phyloP scores from a whole-genome alignment of 2,888 invertebrate species.

The Drosophila siamana region DNA sequence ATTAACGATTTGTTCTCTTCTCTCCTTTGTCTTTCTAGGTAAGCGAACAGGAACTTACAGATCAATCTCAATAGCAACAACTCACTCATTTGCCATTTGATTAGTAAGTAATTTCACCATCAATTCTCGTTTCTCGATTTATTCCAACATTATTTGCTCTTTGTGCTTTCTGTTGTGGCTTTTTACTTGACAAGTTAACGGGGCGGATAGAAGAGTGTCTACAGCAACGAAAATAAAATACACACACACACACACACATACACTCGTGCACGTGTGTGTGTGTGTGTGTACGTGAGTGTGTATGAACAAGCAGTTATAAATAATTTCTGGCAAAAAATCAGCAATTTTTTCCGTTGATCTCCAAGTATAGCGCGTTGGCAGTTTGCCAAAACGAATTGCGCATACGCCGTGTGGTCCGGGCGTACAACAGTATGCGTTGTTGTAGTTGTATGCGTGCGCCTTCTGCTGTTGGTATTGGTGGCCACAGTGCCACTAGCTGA shows the following conservation, averaged over 20 bases:
- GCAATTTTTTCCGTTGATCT: slow-evolving; percentile 87
- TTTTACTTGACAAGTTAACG: slow-evolving; percentile 44
- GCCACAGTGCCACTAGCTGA: slow-evolving; percentile 11
- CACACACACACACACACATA: slow-evolving; percentile 31
- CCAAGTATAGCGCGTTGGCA: slow-evolving; percentile 96
- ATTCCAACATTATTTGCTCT: slow-evolving; percentile 31
- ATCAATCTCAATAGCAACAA: slow-evolving; percentile 8
- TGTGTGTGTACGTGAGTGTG: slow-evolving; percentile 28
- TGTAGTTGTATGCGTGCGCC: slow-evolving; percentile 31
- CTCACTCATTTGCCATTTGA: slow-evolving; percentile 11
- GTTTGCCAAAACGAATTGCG: slow-evolving; percentile 87
- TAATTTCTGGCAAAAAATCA: slow-evolving; percentile 85
- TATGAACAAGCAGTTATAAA: slow-evolving; percentile 83
- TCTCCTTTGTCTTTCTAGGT: slow-evolving; percentile 41
- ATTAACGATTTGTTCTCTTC: slow-evolving; percentile 19
- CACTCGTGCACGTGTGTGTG: slow-evolving; percentile 14
- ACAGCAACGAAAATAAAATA: slow-evolving; percentile 58
- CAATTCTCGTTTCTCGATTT: slow-evolving; percentile 3
- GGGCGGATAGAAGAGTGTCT: slow-evolving; percentile 59
- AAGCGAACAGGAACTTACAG: slow-evolving; percentile 34
- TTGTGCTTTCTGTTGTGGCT: slow-evolving; percentile 33
- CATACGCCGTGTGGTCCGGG: slow-evolving; percentile 84
- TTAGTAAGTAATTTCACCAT: slow-evolving; percentile 46
- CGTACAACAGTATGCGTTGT: slow-evolving; percentile 57
- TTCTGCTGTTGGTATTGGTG: slow-evolving; percentile 24